Evolutionary conservation across 2,888 invertebrate species (phyloP).

Genomic region (Folsomia manolachei): DNA sequence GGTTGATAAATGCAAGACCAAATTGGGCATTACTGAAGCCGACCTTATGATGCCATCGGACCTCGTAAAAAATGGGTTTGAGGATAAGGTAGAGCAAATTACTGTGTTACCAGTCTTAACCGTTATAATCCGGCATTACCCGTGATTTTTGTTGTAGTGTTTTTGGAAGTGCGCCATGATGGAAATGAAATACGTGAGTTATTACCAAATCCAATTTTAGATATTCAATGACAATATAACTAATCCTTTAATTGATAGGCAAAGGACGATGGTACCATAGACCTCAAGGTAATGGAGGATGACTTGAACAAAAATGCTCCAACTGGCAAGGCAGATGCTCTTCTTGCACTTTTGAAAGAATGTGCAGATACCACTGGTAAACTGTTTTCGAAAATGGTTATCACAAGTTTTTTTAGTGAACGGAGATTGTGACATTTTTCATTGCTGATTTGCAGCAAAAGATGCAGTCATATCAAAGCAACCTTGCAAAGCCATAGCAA

Average conservation of each 20-base stretch:
- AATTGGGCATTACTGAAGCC: not conserved
- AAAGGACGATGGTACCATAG: not conserved
- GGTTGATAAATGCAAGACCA: not conserved
- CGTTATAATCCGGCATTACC: not conserved
- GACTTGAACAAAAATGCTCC: constrained; percentile 20
- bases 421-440: too few species aligned
- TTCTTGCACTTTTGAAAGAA: constrained; percentile 8
- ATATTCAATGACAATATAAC: not conserved
- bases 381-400: not conserved
- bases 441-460: not conserved
- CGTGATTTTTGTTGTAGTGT: constrained; percentile 21
- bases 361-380: constrained; percentile 19
- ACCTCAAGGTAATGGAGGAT: not conserved
- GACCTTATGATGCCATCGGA: not conserved
- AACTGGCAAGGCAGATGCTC: constrained; percentile 7
- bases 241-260: too few species aligned
- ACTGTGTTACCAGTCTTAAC: not conserved
- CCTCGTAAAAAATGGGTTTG: constrained; percentile 12
- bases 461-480: not conserved
- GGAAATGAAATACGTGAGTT: constrained; percentile 22
- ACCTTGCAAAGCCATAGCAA: not conserved
- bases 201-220: not conserved
- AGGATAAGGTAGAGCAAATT: constrained; percentile 23
- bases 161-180: constrained; percentile 20
- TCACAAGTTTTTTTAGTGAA: too few species aligned